Evolutionary conservation across 2,888 invertebrate species (phyloP), one percentile per base, ranked within the genome.

Genomic region (Plutella xylostella): DNA sequence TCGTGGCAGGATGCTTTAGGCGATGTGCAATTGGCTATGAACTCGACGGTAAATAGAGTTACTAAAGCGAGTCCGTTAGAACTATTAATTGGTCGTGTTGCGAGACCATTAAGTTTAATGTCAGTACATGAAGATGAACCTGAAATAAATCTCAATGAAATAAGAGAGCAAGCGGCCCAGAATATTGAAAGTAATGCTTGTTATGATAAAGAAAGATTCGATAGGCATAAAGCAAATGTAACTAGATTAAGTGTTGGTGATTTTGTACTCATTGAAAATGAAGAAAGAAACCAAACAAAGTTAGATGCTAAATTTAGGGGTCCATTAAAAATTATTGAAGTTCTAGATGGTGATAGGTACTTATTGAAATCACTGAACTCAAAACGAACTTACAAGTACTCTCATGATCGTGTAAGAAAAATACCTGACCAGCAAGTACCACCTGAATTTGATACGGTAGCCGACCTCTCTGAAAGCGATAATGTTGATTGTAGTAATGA

Each of bases 21-120:
- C 5, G 57, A 62, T 3, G 43, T 60, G 5, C 63, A 62, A 39
- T 43, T 61, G 2, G 54, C 58, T 2, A 33, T 62, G 2, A 63
- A 62, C 48, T 51, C 55, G 34, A 57, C 60, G 0, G 35, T 50
- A 1, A 48, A 52, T 48, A 41, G 56, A 1, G 53, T 53, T 1
- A 61, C 58, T 0, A 56, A 55, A 39, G 47, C 56, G 1, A 54
- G 52, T 25, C 59, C 56, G 0, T 42, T 63, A 0, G 61, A 67
- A 15, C 21, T 57, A 0, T 7, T 64, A 1, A 53, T 64, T 0
- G 58, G 57, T 1, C 48, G 42, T n/a, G 34, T 62, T 5, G 50
- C 54, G 5, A 33, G 54, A 25, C 55, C 55, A 0, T 17, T 55
- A 9, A 11, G 22, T 5, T 35, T 57, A 11, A 38, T 53, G 44